Evolutionary conservation across 2,888 invertebrate species (phyloP), one percentile per base, ranked within the genome.

Genomic region (Drosophila colorata): DNA sequence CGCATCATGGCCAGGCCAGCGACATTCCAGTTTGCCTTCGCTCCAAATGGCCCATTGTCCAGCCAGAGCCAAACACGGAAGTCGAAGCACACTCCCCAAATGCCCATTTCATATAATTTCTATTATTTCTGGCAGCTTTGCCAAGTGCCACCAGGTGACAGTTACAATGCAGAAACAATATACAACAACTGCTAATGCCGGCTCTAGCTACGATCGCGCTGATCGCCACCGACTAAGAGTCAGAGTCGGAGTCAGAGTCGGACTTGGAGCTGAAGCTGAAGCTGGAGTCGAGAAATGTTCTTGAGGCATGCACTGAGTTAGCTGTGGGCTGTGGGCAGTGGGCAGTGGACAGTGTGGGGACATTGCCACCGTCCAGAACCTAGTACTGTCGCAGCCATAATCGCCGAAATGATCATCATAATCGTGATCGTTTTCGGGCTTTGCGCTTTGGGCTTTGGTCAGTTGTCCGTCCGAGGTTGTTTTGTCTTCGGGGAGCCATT

Each of bases 41-140:
- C 51, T 58, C 41, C 52, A 67, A 83, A 83, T 87, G 74, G 85
- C 64, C 87, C 85, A 87, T 83, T 83, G 87, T 84, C 71, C 71
- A 37, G 41, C 9, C 49, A 51, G 40, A 59, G 55, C 81, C 81
- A 72, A 83, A 83, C 81, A 81, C 83, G 83, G 83, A 83, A 87
- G 87, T 81, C 74, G 66, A 71, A 77, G 69, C 74, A 79, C 78
- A 83, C 83, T 87, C 85, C 81, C 85, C 71, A 77, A 83, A 87
- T 87, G 81, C 84, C 81, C 79, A 83, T 87, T 83, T 83, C 77
- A 83, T 87, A 83, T 87, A 87, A 83, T 83, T 83, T 87, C 87
- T 84, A 74, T 81, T 87, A 83, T 87, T 87, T 81, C 74, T 83
- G 74, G 81, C 87, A 80, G 74, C 78, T 76, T 74, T 78, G 84